Percentiles rank a stretch among this genome's conserved stretches.
Evolutionary conservation across 2,113 vertebrate genomes (phyloP).

Genomic region (Peromyscus californicus): DNA sequence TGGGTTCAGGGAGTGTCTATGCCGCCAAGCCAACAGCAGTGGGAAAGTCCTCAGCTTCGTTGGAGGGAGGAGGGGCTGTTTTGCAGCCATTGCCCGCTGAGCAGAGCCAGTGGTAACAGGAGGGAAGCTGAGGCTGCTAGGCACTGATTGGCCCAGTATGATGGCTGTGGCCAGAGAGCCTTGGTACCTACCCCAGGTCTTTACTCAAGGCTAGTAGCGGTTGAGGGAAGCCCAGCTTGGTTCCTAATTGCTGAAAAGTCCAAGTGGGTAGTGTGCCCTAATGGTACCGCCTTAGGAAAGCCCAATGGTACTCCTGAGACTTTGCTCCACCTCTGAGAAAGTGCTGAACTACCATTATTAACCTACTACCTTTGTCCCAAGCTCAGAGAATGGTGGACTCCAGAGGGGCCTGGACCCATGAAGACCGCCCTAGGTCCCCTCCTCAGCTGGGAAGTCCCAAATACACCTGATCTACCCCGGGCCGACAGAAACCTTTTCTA

Average conservation of each 20-base stretch:
- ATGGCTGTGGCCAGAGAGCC: neutral
- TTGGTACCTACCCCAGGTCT: neutral
- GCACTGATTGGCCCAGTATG: neutral
- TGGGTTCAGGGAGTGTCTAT: neutral
- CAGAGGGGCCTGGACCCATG: neutral
- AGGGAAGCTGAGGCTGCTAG: neutral
- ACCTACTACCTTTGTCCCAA: slow-evolving; percentile 49
- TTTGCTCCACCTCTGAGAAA: slow-evolving; percentile 71
- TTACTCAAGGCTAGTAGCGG: neutral
- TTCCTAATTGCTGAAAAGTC: slow-evolving; percentile 45
- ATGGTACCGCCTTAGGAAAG: slow-evolving; percentile 70
- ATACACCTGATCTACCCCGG: neutral
- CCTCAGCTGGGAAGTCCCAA: slow-evolving; percentile 1
- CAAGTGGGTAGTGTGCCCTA: slow-evolving; percentile 70
- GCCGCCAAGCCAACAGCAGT: neutral
- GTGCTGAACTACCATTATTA: slow-evolving; percentile 77
- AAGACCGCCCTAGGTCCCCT: neutral
- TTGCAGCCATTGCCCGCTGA: neutral
- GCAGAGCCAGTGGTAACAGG: neutral
- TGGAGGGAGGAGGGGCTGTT: neutral
- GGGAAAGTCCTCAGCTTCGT: neutral
- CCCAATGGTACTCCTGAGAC: slow-evolving; percentile 78
- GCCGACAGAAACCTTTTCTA: neutral
- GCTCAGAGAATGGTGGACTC: neutral
- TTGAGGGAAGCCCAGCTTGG: slow-evolving; percentile 10